Evolutionary conservation across 2,888 invertebrate genomes (phyloP).

Genomic region (Hypena proboscidalis): DNA sequence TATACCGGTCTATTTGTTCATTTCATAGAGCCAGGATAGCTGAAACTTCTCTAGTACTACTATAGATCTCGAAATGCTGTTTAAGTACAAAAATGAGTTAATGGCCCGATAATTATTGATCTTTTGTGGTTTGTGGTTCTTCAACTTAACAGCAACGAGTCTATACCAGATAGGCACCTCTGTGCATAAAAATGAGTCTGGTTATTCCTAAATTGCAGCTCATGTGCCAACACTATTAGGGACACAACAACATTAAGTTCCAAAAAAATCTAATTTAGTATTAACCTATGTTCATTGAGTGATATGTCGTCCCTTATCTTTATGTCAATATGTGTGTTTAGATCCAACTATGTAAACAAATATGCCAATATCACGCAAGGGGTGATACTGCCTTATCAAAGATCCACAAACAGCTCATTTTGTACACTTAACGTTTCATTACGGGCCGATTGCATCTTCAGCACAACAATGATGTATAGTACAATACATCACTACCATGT

Average conservation of each 20-base stretch:
- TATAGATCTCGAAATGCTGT: slow-evolving; percentile 14
- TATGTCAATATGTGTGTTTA: slow-evolving; percentile 27
- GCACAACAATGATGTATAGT: slow-evolving; percentile 1
- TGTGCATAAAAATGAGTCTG: slow-evolving; percentile 28
- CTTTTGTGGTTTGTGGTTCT: slow-evolving; percentile 12
- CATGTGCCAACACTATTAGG: slow-evolving; percentile 10
- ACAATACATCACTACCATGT: slow-evolving; percentile 8
- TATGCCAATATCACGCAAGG: slow-evolving; percentile 18
- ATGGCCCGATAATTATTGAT: slow-evolving; percentile 17
- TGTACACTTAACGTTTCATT: slow-evolving; percentile 3
- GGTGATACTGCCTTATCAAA: slow-evolving; percentile 25
- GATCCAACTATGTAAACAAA: slow-evolving; percentile 38
- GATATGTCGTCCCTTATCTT: slow-evolving; percentile 21
- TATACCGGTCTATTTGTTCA: slow-evolving; percentile 16
- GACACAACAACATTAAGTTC: background rate
- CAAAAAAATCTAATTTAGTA: slow-evolving; percentile 7
- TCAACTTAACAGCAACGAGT: slow-evolving; percentile 13
- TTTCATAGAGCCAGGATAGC: slow-evolving; percentile 10
- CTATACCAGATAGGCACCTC: slow-evolving; percentile 18
- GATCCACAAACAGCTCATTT: slow-evolving; percentile 12
- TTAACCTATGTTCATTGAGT: slow-evolving; percentile 4
- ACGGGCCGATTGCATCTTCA: background rate
- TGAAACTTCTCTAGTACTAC: slow-evolving; percentile 13
- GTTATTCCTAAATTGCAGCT: slow-evolving; percentile 29
- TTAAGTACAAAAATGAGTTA: slow-evolving; percentile 11